A percentile compares a stretch with the other conserved stretches of the same genome.
These are phyloP conservation scores for Yponomeuta malinellus DNA, from an alignment of 2,888 invertebrate species.

Conservation along the genomic window DNA sequence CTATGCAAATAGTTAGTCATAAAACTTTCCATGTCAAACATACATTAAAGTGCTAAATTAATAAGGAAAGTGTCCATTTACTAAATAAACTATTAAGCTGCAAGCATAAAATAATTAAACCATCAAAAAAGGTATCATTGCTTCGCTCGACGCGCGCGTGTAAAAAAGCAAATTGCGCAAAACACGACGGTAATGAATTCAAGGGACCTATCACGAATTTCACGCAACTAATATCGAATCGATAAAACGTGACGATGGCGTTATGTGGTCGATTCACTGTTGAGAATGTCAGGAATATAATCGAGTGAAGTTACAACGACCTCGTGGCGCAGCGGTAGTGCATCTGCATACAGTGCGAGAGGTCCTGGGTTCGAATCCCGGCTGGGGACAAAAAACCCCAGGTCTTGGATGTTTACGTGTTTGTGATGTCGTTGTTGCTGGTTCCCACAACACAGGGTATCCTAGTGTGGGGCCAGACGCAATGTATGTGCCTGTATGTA, in stretches of 20 bases:
- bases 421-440: no score
- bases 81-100: slow-evolving; percentile 34
- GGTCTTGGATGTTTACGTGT: no score
- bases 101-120: slow-evolving; percentile 57
- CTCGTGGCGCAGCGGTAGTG: no score
- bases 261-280: neutral
- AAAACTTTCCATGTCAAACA: slow-evolving; percentile 2
- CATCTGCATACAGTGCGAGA: no score
- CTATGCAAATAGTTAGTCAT: no score
- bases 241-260: neutral
- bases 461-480: no score
- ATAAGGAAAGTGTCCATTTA: slow-evolving; percentile 11
- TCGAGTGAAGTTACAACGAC: no score
- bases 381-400: no score
- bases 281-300: no score
- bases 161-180: slow-evolving; percentile 51
- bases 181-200: slow-evolving; percentile 68
- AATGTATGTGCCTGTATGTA: no score
- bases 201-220: slow-evolving; percentile 27
- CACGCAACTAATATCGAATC: neutral
- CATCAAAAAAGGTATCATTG: slow-evolving; percentile 55
- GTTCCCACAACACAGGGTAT: no score
- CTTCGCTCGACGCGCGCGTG: slow-evolving; percentile 37
- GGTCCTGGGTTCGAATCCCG: no score
- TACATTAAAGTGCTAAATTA: slow-evolving; percentile 11